Evolutionary conservation across 2,888 invertebrate genomes (phyloP), one percentile per base, ranked within the genome.

Genomic region (Odontocolon sp.): DNA sequence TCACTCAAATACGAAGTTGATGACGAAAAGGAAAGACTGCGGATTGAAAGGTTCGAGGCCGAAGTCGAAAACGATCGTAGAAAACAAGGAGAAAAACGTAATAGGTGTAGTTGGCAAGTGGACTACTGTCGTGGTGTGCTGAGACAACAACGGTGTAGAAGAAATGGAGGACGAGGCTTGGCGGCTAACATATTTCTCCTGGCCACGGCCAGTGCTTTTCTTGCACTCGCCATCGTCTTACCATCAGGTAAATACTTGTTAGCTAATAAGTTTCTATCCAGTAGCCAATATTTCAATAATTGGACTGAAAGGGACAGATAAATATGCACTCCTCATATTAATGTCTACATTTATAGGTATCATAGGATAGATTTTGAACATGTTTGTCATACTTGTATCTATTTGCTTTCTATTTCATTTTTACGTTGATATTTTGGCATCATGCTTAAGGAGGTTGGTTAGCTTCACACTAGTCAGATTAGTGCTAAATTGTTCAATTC

Each of bases 211-310:
- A 86, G 85, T 78, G 85, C 87, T 81, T 84, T 89, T 77, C 79
- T 87, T 82, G 83, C 86, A 69, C 83, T 88, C 64, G 85, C 85
- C 69, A 82, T 88, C 64, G 85, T 85, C 79, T 82, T 87, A 57
- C 83, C 85, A 71, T 84, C 87, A 81, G 88, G 88, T 88, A 85
- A 84, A 73, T 38, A 14, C 11, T 54, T 28, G 8, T 50, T 50
- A n/a, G n/a, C n/a, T n/a, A n/a, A 26, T 50, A 50, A 50, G 26
- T 26, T 50, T 2, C 8, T 21, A 1, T 21, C 45, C n/a, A n/a
- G 45, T 26, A 11, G n/a, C 26, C 26, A 47, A 5, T 23, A n/a
- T n/a, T 26, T 11, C 47, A 11, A 26, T 47, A 26, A 47, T 47
- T 23, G 26, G 21, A n/a, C n/a, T n/a, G n/a, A n/a, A n/a, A n/a